phyloP scores from a whole-genome alignment of 2,888 invertebrate species.

The Parasteatoda lunata region DNA sequence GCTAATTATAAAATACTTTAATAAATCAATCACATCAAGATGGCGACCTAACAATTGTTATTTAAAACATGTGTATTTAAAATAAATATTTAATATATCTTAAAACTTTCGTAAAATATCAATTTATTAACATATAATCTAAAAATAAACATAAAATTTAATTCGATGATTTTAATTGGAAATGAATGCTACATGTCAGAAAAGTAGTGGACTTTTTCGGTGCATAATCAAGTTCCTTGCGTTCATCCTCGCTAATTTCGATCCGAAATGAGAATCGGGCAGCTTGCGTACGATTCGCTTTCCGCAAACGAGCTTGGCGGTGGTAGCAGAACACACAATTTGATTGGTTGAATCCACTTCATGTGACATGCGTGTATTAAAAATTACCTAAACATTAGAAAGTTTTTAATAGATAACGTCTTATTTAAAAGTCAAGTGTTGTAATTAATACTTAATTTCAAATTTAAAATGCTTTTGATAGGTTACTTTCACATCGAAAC shows the following conservation, averaged over 20 bases:
- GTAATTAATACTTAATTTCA: not conserved
- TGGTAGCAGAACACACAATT: constrained; percentile 45
- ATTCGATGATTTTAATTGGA: not conserved
- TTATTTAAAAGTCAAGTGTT: not conserved
- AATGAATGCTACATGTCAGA: constrained; percentile 40
- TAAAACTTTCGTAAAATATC: constrained; percentile 17
- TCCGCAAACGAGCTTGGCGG: constrained; percentile 68
- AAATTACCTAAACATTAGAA: constrained; percentile 13
- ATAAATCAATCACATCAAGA: constrained; percentile 59
- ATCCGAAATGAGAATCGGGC: constrained; percentile 57
- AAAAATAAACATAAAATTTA: constrained; percentile 51
- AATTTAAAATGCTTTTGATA: not conserved
- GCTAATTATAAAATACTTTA: constrained; percentile 33
- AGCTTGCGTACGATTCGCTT: constrained; percentile 68
- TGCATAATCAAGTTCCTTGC: constrained; percentile 25
- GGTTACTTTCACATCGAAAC: not conserved
- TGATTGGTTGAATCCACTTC: constrained; percentile 52
- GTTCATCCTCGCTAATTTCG: constrained; percentile 57
- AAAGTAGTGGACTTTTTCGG: constrained; percentile 21
- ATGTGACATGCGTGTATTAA: constrained; percentile 56
- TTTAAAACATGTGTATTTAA: constrained; percentile 60
- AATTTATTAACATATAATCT: constrained; percentile 21
- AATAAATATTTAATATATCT: constrained; percentile 40
- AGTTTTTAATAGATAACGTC: not conserved
- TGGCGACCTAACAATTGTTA: constrained; percentile 57